Conservation (phyloP, 2,888 invertebrate genomes). For the Helleia helle region DNA sequence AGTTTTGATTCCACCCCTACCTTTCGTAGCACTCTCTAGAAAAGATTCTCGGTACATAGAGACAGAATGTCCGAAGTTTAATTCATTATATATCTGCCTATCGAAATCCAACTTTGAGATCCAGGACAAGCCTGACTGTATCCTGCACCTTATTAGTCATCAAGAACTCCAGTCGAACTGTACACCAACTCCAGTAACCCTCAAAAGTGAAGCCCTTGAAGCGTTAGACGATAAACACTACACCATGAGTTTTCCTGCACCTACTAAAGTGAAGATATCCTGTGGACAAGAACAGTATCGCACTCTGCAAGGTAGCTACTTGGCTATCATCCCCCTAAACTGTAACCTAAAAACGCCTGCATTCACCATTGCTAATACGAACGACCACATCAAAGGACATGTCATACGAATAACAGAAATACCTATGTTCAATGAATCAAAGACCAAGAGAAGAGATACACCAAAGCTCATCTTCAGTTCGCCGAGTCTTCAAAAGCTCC, state of each 20-base stretch:
- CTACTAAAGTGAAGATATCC: slow-evolving; percentile 17
- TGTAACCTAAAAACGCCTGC: no score
- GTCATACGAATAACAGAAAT: slow-evolving; percentile 12
- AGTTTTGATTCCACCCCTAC: slow-evolving; percentile 7
- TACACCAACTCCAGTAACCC: slow-evolving; percentile 1
- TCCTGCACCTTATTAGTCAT: no score
- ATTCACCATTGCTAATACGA: no score
- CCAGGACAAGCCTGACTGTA: slow-evolving; percentile 15
- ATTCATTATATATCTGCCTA: slow-evolving; percentile 19
- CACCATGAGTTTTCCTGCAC: slow-evolving; percentile 17
- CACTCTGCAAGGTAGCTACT: no score
- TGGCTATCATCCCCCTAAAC: no score
- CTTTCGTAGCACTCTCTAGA: no score
- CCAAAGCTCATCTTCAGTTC: slow-evolving; percentile 2
- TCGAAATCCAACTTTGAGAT: slow-evolving; percentile 9
- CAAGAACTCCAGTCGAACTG: slow-evolving; percentile 13
- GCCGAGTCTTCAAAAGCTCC: slow-evolving; percentile 1
- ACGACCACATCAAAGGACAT: no score
- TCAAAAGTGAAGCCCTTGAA: slow-evolving; percentile 16
- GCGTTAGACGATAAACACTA: slow-evolving; percentile 22
- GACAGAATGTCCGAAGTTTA: no score
- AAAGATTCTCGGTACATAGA: no score
- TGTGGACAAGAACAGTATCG: slow-evolving; percentile 20
- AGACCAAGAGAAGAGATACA: neutral
- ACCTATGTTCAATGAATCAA: slow-evolving; percentile 6